These are phyloP conservation scores for Ammodytes marinus DNA, from an alignment of 2,113 vertebrate genomes.

Conservation along the genomic window DNA sequence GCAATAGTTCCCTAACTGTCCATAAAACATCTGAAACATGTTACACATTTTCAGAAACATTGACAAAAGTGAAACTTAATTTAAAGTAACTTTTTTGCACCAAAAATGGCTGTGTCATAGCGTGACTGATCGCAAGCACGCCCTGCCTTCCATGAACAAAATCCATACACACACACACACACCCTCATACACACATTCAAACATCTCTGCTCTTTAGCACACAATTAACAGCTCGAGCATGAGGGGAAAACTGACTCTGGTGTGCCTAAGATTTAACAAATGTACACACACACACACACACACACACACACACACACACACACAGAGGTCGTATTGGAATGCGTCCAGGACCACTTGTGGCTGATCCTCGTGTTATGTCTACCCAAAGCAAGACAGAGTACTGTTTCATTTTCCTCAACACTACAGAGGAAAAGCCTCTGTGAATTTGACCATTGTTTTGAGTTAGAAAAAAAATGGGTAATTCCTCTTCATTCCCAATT, in stretches of 20 bases:
- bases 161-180: background rate
- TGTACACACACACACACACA: slow-evolving; percentile 21
- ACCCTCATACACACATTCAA: background rate
- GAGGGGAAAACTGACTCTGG: slow-evolving; percentile 40
- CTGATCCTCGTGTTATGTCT: slow-evolving; percentile 69
- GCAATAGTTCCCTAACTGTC: background rate
- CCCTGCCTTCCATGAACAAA: background rate
- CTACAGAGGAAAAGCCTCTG: background rate
- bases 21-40: background rate
- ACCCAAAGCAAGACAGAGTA: slow-evolving; percentile 41
- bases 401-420: slow-evolving; percentile 30
- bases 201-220: slow-evolving; percentile 27
- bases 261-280: slow-evolving; percentile 23
- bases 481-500: background rate
- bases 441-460: slow-evolving; percentile 19
- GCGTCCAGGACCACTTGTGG: slow-evolving; percentile 28
- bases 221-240: slow-evolving; percentile 44
- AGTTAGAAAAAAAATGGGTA: background rate
- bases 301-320: slow-evolving; percentile 18
- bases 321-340: slow-evolving; percentile 42
- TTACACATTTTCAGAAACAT: background rate
- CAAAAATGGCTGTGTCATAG: background rate
- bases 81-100: background rate
- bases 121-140: background rate
- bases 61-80: background rate